Conservation (phyloP, 2,113 vertebrate genomes). For the Oriolus oriolus region DNA sequence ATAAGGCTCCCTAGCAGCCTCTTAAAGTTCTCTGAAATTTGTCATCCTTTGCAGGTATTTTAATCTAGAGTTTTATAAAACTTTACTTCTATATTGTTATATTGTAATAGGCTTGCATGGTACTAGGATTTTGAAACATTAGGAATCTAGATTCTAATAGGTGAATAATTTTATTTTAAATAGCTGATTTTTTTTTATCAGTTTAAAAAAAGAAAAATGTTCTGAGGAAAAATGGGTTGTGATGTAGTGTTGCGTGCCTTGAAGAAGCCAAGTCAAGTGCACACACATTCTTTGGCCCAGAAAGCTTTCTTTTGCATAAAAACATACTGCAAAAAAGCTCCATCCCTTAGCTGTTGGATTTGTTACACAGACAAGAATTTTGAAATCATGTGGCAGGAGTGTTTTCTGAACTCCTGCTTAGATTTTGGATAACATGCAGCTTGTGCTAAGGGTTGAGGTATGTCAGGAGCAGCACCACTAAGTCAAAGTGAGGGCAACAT, state of each 20-base stretch:
- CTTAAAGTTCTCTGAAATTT: neutral
- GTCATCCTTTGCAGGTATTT: neutral
- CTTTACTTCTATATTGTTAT: neutral
- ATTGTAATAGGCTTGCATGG: neutral
- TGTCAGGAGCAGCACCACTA: neutral
- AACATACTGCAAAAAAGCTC: neutral
- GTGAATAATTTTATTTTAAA: neutral
- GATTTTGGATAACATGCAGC: neutral
- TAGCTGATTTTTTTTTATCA: neutral
- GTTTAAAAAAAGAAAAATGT: rapidly evolving
- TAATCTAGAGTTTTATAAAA: neutral
- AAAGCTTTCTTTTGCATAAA: neutral
- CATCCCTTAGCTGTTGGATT: neutral
- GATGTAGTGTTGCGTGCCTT: neutral
- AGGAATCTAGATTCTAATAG: neutral
- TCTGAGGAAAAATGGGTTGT: neutral
- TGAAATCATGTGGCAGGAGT: neutral
- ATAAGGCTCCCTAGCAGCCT: neutral
- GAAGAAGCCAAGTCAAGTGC: neutral
- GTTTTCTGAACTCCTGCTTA: neutral
- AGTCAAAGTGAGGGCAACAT: neutral
- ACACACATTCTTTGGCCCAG: rapidly evolving
- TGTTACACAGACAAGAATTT: neutral
- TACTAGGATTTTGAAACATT: neutral
- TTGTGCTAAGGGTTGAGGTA: neutral